phyloP scores from a whole-genome alignment of 2,113 vertebrate genomes.

The Lepus timidus region DNA sequence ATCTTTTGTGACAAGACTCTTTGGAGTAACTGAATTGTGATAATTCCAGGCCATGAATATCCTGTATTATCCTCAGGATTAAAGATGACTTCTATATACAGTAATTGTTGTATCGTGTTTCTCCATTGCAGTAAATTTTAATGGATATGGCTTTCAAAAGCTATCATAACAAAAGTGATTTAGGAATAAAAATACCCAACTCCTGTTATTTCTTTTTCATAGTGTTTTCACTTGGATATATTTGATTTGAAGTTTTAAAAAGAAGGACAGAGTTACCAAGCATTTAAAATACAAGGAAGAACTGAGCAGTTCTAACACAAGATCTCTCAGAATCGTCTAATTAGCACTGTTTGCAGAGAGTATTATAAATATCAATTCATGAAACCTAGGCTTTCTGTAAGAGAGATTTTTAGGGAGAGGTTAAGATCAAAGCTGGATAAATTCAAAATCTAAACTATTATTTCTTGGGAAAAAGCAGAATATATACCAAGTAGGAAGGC shows the following conservation, averaged over 20 bases:
- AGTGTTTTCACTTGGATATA: constrained; percentile 50
- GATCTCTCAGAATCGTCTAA: not conserved
- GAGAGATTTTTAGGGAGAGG: constrained; percentile 13
- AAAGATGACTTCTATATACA: constrained; percentile 61
- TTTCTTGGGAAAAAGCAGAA: not conserved
- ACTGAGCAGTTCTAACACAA: constrained; percentile 6
- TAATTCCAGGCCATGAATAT: constrained; percentile 64
- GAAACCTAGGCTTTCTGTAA: not conserved
- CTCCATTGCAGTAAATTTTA: constrained; percentile 73
- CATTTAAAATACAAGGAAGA: constrained; percentile 52
- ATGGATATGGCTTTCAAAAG: constrained; percentile 73
- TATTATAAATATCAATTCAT: not conserved
- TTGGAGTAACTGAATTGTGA: constrained; percentile 80
- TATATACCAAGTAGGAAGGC: not conserved
- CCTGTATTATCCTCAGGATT: constrained; percentile 69
- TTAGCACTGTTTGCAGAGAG: constrained; percentile 19
- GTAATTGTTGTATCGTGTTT: constrained; percentile 66
- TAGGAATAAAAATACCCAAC: constrained; percentile 36
- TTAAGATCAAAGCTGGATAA: constrained; percentile 50
- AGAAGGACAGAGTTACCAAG: not conserved
- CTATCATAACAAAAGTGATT: constrained; percentile 74
- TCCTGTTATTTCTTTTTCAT: constrained; percentile 59
- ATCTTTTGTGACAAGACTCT: constrained; percentile 84
- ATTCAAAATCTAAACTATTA: constrained; percentile 38
- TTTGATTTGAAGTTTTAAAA: constrained; percentile 58